Conservation (phyloP, 2,113 vertebrate genomes). For the Cyprinodon tularosa region DNA sequence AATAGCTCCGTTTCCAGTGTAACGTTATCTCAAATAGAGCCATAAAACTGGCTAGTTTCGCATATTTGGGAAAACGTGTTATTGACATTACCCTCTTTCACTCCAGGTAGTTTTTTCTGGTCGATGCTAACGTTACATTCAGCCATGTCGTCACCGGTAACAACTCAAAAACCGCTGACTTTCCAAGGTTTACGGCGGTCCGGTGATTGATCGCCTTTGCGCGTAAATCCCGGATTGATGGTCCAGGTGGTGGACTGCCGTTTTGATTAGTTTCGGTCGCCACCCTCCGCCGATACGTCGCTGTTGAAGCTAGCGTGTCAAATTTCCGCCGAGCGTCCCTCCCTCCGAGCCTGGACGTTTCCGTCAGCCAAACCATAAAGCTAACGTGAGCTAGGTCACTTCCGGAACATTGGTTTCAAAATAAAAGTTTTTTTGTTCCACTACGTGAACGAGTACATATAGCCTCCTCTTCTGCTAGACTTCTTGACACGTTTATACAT, state of each 20-base stretch:
- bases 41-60: conserved; percentile 20
- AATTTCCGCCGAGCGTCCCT: conserved; percentile 40
- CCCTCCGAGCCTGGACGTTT: conserved; percentile 36
- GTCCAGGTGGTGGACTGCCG: conserved; percentile 59
- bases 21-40: conserved; percentile 9
- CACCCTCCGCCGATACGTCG: conserved; percentile 45
- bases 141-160: conserved; percentile 78
- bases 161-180: conserved; percentile 52
- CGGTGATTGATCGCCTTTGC: conserved; percentile 65
- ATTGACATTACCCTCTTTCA: conserved; percentile 81
- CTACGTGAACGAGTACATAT: no score
- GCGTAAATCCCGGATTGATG: conserved; percentile 72
- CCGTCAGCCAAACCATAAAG: not conserved
- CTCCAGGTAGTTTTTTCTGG: conserved; percentile 82
- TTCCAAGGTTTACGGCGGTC: conserved; percentile 65
- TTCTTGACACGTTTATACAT: no score
- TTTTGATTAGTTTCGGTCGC: conserved; percentile 76
- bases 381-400: rapidly evolving
- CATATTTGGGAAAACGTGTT: conserved; percentile 15
- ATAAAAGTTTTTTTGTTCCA: conserved; percentile 19
- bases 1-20: conserved; percentile 24
- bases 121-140: conserved; percentile 81
- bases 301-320: conserved; percentile 48
- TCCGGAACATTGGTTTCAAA: conserved; percentile 32
- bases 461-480: no score